These are phyloP conservation scores for Zootoca vivipara DNA, from an alignment of 2,113 vertebrate species.

Conservation along the genomic window DNA sequence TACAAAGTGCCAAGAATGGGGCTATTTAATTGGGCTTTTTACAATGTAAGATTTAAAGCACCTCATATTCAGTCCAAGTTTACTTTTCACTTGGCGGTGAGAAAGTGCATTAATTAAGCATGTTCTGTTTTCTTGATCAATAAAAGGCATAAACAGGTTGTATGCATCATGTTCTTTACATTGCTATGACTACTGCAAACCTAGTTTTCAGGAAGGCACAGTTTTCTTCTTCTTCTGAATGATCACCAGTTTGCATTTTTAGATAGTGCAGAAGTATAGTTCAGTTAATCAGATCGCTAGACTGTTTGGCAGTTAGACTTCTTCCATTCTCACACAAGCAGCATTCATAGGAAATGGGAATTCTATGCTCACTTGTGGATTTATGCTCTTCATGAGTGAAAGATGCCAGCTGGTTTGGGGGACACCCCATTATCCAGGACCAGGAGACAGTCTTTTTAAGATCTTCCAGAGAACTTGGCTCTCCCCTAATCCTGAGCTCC, in stretches of 20 bases:
- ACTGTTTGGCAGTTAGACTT: no score
- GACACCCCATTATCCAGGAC: no score
- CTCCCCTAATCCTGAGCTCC: no score
- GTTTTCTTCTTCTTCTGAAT: neutral
- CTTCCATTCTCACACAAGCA: neutral
- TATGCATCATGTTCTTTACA: slow-evolving; percentile 38
- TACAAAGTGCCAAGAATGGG: slow-evolving; percentile 21
- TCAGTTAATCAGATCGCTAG: neutral
- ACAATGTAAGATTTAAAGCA: slow-evolving; percentile 47
- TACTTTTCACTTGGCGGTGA: slow-evolving; percentile 43
- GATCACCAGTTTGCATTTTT: neutral
- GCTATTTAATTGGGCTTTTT: slow-evolving; percentile 56
- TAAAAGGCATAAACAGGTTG: slow-evolving; percentile 46
- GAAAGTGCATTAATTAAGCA: slow-evolving; percentile 61
- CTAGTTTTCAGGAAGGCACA: slow-evolving; percentile 43
- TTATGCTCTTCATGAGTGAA: neutral
- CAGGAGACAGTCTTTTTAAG: no score
- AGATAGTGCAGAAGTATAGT: neutral
- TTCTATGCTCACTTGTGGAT: neutral
- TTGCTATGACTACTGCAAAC: slow-evolving; percentile 45
- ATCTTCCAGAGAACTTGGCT: no score
- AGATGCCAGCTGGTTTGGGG: neutral
- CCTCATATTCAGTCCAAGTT: slow-evolving; percentile 42
- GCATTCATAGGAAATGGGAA: no score
- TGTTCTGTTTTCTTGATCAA: slow-evolving; percentile 33